Evolutionary conservation across 2,113 vertebrate genomes (phyloP), one percentile per base, ranked within the genome.

Genomic region (Silurus meridionalis): DNA sequence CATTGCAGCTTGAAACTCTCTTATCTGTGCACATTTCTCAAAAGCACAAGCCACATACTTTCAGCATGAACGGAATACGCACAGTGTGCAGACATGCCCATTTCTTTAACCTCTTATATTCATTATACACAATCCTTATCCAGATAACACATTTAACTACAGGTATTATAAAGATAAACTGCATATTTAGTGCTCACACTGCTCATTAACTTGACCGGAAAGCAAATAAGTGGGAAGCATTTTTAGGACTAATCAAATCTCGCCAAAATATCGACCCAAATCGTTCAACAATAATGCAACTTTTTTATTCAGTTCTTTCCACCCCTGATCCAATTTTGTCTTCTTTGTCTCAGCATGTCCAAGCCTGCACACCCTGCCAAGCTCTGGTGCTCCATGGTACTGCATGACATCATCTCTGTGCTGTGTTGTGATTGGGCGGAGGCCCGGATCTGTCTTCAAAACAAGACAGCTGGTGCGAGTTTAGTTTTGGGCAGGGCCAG

Each of bases 331-430:
- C 78, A 21, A 46, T 60, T 46, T 46, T 52, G 15, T 64, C 64
- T 48, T 13, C 48, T 61, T 69, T 53, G 48, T 69, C 83, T 64
- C 53, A 28, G 84, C 92, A 88, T 85, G 94, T 88, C 89, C 85
- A 64, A 75, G 85, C 94, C 50, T 91, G 94, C 25, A 53, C 14
- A 37, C 75, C 72, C 81, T 52, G 83, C 82, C 85, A 8, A n/a
- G 83, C 87, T 71, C 67, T 87, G 85, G 87, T 69, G 86, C 86
- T 86, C 77, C 86, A 87, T 83, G 86, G 80, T 89, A 85, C 50
- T 55, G 80, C 53, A 82, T 92, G 92, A 93, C 90, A 90, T 93
- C 93, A 94, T 6, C 52, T 9, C 50, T 88, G 66, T 81, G 91
- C 83, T 7, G 85, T 66, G 87, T 85, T 83, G 87, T 58, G 88